phyloP scores from a whole-genome alignment of 2,888 invertebrate genomes.

The Danaus chrysippus region DNA sequence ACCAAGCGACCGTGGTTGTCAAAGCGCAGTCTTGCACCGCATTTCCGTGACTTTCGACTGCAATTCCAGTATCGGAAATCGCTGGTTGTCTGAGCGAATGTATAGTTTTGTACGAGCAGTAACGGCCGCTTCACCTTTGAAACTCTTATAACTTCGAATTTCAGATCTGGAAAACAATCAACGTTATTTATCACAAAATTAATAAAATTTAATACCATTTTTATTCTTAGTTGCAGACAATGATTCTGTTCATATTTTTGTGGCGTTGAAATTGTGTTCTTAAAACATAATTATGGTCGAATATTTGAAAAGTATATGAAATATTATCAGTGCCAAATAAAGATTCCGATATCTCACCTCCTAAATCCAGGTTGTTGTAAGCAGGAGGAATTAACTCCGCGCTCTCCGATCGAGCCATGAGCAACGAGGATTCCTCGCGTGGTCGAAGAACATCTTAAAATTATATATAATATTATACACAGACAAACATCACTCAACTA shows the following conservation, averaged over 20 bases:
- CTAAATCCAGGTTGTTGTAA: background rate
- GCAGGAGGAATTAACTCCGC: background rate
- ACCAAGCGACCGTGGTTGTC: slow-evolving; percentile 26
- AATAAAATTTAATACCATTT: too few relatives aligned
- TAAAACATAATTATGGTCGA: too few relatives aligned
- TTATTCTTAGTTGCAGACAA: too few relatives aligned
- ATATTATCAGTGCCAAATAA: too few relatives aligned
- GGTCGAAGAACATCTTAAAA: slow-evolving; percentile 2
- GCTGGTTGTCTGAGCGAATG: slow-evolving; percentile 34
- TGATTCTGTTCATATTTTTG: too few relatives aligned
- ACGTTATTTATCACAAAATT: background rate
- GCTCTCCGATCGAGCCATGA: background rate
- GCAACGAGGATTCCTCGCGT: background rate
- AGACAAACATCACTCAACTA: too few relatives aligned
- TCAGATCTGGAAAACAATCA: slow-evolving; percentile 24
- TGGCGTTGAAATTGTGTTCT: too few relatives aligned
- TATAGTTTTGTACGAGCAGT: slow-evolving; percentile 30
- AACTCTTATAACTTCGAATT: slow-evolving; percentile 29
- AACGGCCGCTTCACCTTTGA: slow-evolving; percentile 30
- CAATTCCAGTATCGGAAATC: slow-evolving; percentile 41
- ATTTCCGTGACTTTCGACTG: slow-evolving; percentile 36
- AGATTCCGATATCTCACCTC: background rate
- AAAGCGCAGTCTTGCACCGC: slow-evolving; percentile 37
- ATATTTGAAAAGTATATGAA: too few relatives aligned
- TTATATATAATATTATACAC: too few relatives aligned